These are phyloP conservation scores for Trogon surrucura DNA, from an alignment of 2,113 vertebrate species.

Conservation along the genomic window DNA sequence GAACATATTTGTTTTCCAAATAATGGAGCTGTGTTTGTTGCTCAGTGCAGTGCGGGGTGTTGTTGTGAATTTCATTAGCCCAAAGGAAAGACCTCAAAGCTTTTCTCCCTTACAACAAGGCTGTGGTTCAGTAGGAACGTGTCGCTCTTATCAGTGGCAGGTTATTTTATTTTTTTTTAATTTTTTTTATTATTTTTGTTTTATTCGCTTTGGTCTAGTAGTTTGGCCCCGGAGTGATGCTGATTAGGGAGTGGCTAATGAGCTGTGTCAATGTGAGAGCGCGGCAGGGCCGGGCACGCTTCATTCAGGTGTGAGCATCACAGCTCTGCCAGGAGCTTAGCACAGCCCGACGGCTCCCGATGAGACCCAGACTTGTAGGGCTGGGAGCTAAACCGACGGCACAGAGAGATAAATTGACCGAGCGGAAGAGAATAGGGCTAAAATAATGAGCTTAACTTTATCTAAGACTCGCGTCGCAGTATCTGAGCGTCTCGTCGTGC, in stretches of 20 bases:
- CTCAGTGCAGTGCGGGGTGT: neutral
- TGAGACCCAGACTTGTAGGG: neutral
- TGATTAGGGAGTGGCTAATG: neutral
- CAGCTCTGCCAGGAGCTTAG: neutral
- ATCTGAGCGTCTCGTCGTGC: neutral
- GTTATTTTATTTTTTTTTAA: neutral
- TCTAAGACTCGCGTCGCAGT: neutral
- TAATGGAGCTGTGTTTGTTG: constrained; percentile 71
- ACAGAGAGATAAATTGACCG: neutral
- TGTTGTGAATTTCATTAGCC: neutral
- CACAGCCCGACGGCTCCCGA: neutral
- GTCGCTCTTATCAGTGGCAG: neutral
- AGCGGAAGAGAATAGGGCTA: neutral
- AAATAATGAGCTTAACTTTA: neutral
- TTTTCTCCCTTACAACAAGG: neutral
- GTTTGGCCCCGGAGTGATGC: neutral
- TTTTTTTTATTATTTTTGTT: neutral
- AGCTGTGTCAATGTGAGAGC: neutral
- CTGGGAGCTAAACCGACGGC: neutral
- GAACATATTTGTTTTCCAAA: constrained; percentile 80
- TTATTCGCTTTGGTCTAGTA: neutral
- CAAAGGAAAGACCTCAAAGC: neutral
- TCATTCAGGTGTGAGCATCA: neutral
- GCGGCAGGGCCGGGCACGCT: rapidly evolving
- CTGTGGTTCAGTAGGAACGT: neutral